Base-by-base conservation (phyloP, 1,140 invertebrate species). In the Aphidius ervi region DNA sequence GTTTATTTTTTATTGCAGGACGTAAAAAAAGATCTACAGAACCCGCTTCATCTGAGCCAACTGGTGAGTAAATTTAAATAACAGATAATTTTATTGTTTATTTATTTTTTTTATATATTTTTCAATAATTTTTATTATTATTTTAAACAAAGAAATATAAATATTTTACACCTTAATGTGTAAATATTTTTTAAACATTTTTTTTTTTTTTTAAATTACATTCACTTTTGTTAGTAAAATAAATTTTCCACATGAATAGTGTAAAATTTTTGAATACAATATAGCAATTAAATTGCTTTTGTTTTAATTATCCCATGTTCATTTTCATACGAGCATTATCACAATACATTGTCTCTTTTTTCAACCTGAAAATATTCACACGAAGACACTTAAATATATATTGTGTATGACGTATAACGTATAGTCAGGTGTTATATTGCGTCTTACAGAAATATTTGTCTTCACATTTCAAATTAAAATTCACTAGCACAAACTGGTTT, bases 11-110 rank as follows among this genome's bases (percentile, higher is more conserved):
- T n/a, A 10, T 41, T 41, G 5, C 47, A 77, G 75, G 75, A 16
- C 75, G 75, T 40, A 74, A 68, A 52, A 74, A 65, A 58, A 70
- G 75, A 65, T 69, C 74, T 31, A 66, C 73, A 1, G 65, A 66
- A 48, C n/a, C 60, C 39, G 57, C 61, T 9, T 48, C 63, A n/a
- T 52, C 63, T 5, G 64, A 64, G 56, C 62, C 67, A 54, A 70
- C 66, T 63, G 67, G 71, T 73, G 65, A 68, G 68, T 49, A 31
- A 9, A 48, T 23, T 46, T 58, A 47, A 53, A 59, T 66, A 64
- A n/a, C 39, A 48, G 40, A 42, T 47, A 58, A 16, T 16, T 16
- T 16, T 16, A 16, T 16, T 16, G 16, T 16, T 16, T 16, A 16
- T 16, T 16, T 16, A 16, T 16, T 16, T 16, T 16, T 16, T 16